A percentile compares a stretch with the other conserved stretches of the same genome.
These are phyloP conservation scores for Psittacula cyanocephala DNA, from an alignment of 2,113 vertebrate species.

Conservation along the genomic window DNA sequence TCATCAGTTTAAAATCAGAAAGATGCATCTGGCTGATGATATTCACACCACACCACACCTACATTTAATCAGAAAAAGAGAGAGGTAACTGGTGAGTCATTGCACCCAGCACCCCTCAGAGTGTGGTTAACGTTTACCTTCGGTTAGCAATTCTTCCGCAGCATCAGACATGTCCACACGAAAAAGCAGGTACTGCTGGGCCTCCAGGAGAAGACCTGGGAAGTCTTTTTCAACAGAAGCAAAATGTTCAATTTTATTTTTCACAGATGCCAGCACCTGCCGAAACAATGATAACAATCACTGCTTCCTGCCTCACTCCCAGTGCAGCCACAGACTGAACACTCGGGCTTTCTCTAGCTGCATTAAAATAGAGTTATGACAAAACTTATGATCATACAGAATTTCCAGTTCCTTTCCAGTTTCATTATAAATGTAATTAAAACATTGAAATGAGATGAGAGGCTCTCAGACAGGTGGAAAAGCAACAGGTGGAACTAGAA, in stretches of 20 bases:
- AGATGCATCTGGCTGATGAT: not conserved
- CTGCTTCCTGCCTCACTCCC: not conserved
- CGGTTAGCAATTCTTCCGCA: constrained; percentile 40
- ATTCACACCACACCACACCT: not conserved
- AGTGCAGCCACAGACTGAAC: not conserved
- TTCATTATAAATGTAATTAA: not conserved
- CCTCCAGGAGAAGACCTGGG: constrained; percentile 83
- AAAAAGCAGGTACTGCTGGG: constrained; percentile 90
- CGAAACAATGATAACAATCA: constrained; percentile 39
- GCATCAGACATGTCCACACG: constrained; percentile 77
- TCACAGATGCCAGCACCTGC: constrained; percentile 93
- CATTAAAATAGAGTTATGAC: not conserved
- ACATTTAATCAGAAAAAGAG: not conserved
- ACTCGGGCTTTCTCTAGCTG: not conserved
- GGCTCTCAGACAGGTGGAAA: not conserved
- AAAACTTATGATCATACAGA: not conserved
- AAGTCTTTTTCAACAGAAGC: constrained; percentile 85
- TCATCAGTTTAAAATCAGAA: not conserved
- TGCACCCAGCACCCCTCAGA: not conserved
- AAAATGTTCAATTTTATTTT: constrained; percentile 92
- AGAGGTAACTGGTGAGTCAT: not conserved
- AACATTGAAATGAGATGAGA: not conserved
- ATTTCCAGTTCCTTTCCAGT: not conserved
- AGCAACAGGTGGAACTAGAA: not conserved
- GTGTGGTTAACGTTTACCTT: constrained; percentile 52